These are phyloP conservation scores for Aldabrachelys gigantea DNA, from an alignment of 2,113 vertebrate species.

Conservation along the genomic window DNA sequence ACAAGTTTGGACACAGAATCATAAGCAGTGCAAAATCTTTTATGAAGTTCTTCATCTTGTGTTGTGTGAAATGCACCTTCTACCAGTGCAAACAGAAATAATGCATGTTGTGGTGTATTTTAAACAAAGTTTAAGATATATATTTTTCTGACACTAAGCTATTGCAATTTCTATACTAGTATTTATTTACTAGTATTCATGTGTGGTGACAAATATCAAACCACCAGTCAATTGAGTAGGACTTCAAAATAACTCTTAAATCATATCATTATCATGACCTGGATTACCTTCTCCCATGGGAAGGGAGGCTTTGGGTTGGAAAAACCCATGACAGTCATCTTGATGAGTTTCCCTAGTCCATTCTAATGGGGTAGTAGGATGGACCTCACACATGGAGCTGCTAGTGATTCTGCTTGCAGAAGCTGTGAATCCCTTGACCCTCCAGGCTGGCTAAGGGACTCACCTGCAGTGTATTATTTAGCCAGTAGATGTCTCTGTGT, in stretches of 20 bases:
- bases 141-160: background rate
- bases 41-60: background rate
- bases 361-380: background rate
- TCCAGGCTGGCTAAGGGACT: background rate
- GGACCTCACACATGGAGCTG: accelerated
- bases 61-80: background rate
- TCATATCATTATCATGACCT: background rate
- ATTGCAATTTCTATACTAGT: background rate
- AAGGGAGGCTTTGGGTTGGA: background rate
- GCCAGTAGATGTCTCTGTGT: background rate
- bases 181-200: background rate
- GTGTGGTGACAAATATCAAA: background rate
- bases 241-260: background rate
- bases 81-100: background rate
- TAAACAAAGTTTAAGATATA: background rate
- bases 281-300: background rate
- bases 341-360: background rate
- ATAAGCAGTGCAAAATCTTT: background rate
- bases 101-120: background rate
- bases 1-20: background rate
- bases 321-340: background rate
- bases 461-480: background rate
- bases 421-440: background rate
- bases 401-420: background rate
- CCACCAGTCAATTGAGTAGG: background rate